Percentiles rank a stretch among this genome's conserved stretches.
These are phyloP conservation scores for Mylabris sibirica DNA, from an alignment of 2,888 invertebrate genomes.

Conservation along the genomic window DNA sequence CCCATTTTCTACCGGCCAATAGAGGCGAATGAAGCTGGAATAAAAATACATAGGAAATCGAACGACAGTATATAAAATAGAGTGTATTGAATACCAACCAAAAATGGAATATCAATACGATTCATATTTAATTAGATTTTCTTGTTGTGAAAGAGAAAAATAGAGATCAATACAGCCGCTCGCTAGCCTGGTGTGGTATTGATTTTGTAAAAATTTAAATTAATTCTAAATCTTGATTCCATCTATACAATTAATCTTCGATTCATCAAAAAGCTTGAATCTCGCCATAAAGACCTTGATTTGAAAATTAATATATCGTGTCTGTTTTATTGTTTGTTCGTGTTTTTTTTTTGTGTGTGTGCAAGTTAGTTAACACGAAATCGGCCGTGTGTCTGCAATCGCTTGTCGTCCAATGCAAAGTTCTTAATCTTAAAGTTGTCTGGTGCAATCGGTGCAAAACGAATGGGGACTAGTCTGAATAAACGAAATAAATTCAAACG, in stretches of 20 bases:
- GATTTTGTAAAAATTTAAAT: constrained; percentile 30
- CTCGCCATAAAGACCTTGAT: background rate
- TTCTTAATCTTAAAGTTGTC: constrained; percentile 11
- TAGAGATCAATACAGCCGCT: background rate
- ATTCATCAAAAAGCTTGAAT: background rate
- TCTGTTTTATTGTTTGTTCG: background rate
- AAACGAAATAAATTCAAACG: constrained; percentile 1
- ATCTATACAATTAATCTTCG: constrained; percentile 24
- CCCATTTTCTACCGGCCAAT: constrained; percentile 23
- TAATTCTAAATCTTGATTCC: constrained; percentile 30
- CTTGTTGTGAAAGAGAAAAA: background rate
- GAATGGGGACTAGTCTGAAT: constrained; percentile 10
- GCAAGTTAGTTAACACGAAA: constrained; percentile 1
- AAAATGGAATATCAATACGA: background rate
- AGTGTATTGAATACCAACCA: background rate
- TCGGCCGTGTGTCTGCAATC: background rate
- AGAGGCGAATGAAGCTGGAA: too few relatives aligned
- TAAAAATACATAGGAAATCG: background rate
- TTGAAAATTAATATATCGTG: background rate
- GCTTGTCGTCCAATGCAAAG: constrained; percentile 9
- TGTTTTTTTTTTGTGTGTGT: background rate
- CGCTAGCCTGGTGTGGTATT: constrained; percentile 20
- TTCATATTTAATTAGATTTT: constrained; percentile 5
- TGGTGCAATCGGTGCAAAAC: constrained; percentile 8
- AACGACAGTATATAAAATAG: background rate